Evolutionary conservation across 2,113 vertebrate genomes (phyloP).

Genomic region (Proterorhinus semilunaris): DNA sequence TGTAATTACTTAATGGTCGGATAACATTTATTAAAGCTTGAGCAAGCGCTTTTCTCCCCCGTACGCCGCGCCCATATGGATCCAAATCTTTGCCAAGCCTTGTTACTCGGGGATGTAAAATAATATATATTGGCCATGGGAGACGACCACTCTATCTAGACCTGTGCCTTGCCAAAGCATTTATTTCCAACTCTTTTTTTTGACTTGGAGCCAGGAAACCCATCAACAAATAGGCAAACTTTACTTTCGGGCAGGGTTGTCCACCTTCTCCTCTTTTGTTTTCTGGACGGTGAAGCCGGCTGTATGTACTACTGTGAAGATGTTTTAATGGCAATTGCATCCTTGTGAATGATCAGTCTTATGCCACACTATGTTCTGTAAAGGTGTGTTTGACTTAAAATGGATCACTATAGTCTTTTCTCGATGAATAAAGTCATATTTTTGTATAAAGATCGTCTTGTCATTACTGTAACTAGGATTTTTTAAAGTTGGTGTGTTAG

Average conservation of each 20-base stretch:
- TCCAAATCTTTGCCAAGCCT: conserved; percentile 48
- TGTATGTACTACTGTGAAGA: conserved; percentile 28
- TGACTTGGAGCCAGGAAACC: conserved; percentile 51
- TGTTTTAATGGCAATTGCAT: conserved; percentile 49
- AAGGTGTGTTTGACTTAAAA: conserved; percentile 72
- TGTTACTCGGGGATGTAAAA: conserved; percentile 60
- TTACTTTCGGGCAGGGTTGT: not conserved
- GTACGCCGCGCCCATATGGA: conserved; percentile 35
- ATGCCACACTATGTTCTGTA: conserved; percentile 63
- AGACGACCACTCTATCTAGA: conserved; percentile 55
- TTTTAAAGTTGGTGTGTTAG: no score
- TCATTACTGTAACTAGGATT: not conserved
- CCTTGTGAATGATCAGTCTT: conserved; percentile 71
- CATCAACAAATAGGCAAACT: conserved; percentile 23
- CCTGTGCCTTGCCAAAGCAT: conserved; percentile 66
- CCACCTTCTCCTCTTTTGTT: not conserved
- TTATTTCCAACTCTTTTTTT: conserved; percentile 44
- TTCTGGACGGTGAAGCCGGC: not conserved
- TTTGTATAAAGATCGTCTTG: conserved; percentile 81
- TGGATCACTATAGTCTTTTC: conserved; percentile 84
- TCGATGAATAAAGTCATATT: conserved; percentile 99
- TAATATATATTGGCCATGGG: conserved; percentile 54
- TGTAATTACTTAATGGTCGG: conserved; percentile 83
- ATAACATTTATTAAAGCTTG: conserved; percentile 78
- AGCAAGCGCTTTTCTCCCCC: conserved; percentile 66